Evolutionary conservation across 2,888 invertebrate species (phyloP).

Genomic region (Tholera decimalis): DNA sequence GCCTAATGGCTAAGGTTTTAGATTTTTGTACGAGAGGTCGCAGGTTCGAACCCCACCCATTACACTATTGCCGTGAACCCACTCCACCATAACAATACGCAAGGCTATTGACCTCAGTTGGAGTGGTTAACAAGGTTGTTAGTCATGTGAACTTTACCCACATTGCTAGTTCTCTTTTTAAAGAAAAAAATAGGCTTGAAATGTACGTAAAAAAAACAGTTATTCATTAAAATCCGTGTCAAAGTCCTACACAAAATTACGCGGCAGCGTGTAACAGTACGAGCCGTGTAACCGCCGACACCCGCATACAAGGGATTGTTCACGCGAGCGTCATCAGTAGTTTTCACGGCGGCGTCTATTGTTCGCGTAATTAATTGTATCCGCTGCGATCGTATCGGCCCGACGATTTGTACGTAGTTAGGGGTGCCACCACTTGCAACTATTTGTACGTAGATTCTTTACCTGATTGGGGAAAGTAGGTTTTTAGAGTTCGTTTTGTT

Average conservation of each 20-base stretch:
- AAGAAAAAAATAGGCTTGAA: too few relatives aligned
- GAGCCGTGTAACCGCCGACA: constrained; percentile 25
- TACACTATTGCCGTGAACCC: too few relatives aligned
- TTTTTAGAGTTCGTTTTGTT: constrained; percentile 4
- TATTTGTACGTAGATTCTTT: constrained; percentile 24
- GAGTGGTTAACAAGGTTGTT: too few relatives aligned
- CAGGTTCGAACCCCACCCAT: too few relatives aligned
- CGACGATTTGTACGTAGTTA: constrained; percentile 60
- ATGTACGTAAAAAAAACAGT: neutral
- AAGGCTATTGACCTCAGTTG: too few relatives aligned
- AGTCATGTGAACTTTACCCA: too few relatives aligned
- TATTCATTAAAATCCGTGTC: constrained; percentile 22
- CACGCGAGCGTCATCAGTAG: constrained; percentile 63
- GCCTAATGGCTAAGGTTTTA: too few relatives aligned
- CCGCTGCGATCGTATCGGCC: constrained; percentile 64
- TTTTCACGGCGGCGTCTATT: constrained; percentile 61
- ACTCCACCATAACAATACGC: too few relatives aligned
- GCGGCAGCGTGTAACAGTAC: constrained; percentile 35
- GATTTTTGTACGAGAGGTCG: too few relatives aligned
- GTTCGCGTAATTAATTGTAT: constrained; percentile 68
- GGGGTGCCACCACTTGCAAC: constrained; percentile 46
- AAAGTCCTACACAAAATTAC: constrained; percentile 16
- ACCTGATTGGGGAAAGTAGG: constrained; percentile 2
- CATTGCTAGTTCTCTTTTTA: too few relatives aligned
- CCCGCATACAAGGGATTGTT: constrained; percentile 34